Conservation (phyloP, 2,113 vertebrate genomes). For the Macquaria ambigua region DNA sequence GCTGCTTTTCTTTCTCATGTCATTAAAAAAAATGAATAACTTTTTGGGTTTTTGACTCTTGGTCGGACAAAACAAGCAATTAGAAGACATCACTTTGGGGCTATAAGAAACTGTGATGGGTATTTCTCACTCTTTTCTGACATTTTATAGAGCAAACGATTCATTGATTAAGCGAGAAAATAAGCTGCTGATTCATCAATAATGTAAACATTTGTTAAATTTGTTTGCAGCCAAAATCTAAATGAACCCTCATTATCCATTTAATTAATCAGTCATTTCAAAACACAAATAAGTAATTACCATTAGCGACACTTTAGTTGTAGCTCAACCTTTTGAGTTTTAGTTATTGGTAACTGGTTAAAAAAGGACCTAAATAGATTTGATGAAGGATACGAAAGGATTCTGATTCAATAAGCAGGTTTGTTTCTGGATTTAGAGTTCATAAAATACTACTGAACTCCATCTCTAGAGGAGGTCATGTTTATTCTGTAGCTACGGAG, state of each 20-base stretch:
- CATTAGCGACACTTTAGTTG: neutral
- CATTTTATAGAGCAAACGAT: neutral
- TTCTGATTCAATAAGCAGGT: slow-evolving; percentile 1
- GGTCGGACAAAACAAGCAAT: neutral
- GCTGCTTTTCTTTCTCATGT: neutral
- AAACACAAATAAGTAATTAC: neutral
- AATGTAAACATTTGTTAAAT: neutral
- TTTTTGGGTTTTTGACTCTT: neutral
- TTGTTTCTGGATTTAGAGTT: neutral
- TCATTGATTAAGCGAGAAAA: neutral
- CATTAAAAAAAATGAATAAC: neutral
- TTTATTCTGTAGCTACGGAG: neutral
- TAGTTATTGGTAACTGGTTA: neutral
- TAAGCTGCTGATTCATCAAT: neutral
- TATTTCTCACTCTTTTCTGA: neutral
- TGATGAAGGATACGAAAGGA: neutral
- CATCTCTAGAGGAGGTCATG: neutral
- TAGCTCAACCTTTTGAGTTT: neutral
- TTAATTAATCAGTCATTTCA: neutral
- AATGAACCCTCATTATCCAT: neutral
- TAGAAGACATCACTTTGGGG: neutral
- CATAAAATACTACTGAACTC: neutral
- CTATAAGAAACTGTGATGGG: neutral
- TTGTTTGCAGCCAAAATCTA: neutral
- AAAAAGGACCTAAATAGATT: neutral